phyloP scores from a whole-genome alignment of 2,888 invertebrate genomes.

The Hypercompe scribonia region DNA sequence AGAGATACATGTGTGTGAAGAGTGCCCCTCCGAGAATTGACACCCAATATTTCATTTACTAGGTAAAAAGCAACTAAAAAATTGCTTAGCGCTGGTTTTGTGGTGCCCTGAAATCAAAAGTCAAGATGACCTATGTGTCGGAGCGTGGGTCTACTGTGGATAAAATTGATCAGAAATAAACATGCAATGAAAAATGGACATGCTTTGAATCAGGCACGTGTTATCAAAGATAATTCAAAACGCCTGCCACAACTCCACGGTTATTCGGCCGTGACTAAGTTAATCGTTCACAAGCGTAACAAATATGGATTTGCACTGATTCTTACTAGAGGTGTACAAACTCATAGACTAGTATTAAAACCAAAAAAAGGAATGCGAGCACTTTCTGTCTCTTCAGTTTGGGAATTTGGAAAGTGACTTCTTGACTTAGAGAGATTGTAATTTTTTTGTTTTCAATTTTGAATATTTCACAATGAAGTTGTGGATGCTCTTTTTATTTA shows the following conservation, averaged over 20 bases:
- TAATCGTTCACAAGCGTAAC: slow-evolving; percentile 43
- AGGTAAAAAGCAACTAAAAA: no score
- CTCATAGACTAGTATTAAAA: not conserved
- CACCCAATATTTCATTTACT: no score
- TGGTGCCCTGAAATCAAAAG: no score
- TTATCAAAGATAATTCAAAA: slow-evolving; percentile 23
- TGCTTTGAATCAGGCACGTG: slow-evolving; percentile 9
- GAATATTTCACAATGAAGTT: not conserved
- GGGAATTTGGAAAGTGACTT: not conserved
- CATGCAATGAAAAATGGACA: not conserved
- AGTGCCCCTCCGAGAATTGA: no score
- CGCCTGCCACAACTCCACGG: slow-evolving; percentile 20
- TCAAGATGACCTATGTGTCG: no score
- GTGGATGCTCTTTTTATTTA: not conserved
- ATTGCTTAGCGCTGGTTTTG: no score
- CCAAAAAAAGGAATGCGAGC: slow-evolving; percentile 21
- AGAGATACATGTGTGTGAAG: no score
- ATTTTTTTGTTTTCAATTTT: not conserved
- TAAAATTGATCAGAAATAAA: not conserved
- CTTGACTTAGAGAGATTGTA: not conserved
- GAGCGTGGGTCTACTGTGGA: not conserved
- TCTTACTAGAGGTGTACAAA: slow-evolving; percentile 14
- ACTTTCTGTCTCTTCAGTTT: not conserved
- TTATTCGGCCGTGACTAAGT: slow-evolving; percentile 39
- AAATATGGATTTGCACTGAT: slow-evolving; percentile 53